Evolutionary conservation across 2,888 invertebrate genomes (phyloP).

Genomic region (Epistrophe eligans): DNA sequence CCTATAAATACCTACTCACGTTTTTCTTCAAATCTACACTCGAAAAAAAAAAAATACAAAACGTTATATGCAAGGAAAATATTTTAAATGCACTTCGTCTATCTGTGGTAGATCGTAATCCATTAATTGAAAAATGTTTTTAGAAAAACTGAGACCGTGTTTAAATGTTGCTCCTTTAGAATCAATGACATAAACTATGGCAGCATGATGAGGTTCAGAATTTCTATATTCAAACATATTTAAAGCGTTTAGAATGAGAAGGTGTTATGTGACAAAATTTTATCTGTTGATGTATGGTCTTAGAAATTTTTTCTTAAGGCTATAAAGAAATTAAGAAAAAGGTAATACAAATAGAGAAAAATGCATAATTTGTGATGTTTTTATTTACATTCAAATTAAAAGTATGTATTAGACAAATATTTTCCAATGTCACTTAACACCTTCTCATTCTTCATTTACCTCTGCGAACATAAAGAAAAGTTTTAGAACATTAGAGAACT

Average conservation of each 20-base stretch:
- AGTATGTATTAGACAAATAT: too few relatives aligned
- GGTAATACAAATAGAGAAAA: too few relatives aligned
- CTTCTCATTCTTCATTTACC: too few relatives aligned
- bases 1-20: too few relatives aligned
- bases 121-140: conserved; percentile 17
- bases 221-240: conserved; percentile 83
- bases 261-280: too few relatives aligned
- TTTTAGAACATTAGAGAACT: conserved; percentile 84
- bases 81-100: conserved; percentile 39
- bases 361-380: too few relatives aligned
- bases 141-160: conserved; percentile 22
- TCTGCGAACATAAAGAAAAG: conserved; percentile 85
- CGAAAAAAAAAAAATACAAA: conserved; percentile 7
- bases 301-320: too few relatives aligned
- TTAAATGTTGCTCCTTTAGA: conserved; percentile 27
- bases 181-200: conserved; percentile 35
- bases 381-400: too few relatives aligned
- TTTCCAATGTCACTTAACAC: too few relatives aligned
- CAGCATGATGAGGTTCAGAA: not conserved
- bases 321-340: too few relatives aligned
- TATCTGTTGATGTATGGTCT: too few relatives aligned
- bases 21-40: conserved; percentile 13
- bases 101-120: conserved; percentile 26
- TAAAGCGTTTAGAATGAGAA: too few relatives aligned
- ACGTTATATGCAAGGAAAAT: conserved; percentile 10